Evolutionary conservation across 2,888 invertebrate species (phyloP).

Genomic region (Lithophane semibrunnea): DNA sequence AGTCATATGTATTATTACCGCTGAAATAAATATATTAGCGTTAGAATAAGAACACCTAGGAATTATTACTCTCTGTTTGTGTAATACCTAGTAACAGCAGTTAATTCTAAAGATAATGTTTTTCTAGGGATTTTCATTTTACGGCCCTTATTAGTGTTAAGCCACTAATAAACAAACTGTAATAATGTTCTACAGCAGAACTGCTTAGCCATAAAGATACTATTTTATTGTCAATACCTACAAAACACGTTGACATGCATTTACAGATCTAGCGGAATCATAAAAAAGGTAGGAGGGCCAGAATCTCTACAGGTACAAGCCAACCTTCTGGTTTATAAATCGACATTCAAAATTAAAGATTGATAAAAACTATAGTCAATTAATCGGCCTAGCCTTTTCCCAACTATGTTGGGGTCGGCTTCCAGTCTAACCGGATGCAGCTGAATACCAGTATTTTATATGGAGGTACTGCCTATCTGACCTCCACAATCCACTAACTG

Average conservation of each 20-base stretch:
- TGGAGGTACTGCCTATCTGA: too few species aligned
- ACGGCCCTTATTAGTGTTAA: background rate
- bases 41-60: background rate
- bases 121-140: slow-evolving; percentile 11
- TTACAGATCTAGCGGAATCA: background rate
- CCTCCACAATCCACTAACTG: too few species aligned
- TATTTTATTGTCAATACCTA: background rate
- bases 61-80: background rate
- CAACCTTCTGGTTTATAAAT: too few species aligned
- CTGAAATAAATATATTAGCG: background rate
- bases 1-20: background rate
- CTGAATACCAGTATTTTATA: too few species aligned
- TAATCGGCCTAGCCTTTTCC: too few species aligned
- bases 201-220: slow-evolving; percentile 12
- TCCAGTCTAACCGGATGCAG: too few species aligned
- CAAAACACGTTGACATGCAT: background rate
- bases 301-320: background rate
- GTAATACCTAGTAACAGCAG: background rate
- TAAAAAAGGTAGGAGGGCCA: background rate
- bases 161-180: slow-evolving; percentile 3
- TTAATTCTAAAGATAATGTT: background rate
- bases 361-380: too few species aligned
- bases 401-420: too few species aligned
- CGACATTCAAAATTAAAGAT: too few species aligned
- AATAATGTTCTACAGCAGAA: background rate